Conservation (phyloP, 2,797 vertebrate genomes). For the Enteromius afrohamiltoni region DNA sequence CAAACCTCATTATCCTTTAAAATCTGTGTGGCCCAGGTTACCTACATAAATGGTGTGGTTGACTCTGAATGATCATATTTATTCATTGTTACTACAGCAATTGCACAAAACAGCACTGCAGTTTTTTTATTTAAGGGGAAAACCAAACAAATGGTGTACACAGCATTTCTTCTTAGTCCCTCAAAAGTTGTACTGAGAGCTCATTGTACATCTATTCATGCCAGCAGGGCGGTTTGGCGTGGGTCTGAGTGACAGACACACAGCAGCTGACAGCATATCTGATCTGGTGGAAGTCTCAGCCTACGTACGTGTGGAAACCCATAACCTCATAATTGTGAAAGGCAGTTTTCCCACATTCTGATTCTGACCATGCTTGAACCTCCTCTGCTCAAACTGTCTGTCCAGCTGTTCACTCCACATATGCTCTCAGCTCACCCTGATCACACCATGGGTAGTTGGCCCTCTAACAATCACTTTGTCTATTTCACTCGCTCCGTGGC, state of each 20-base stretch:
- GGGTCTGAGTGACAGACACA: constrained; percentile 46
- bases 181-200: constrained; percentile 4
- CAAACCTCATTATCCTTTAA: neutral
- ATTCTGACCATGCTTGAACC: constrained; percentile 37
- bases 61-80: neutral
- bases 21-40: neutral
- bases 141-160: neutral
- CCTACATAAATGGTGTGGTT: neutral
- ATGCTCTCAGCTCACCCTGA: constrained; percentile 27
- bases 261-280: constrained; percentile 56
- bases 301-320: constrained; percentile 40
- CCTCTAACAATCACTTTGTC: constrained; percentile 42
- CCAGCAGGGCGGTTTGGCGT: neutral
- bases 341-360: constrained; percentile 45
- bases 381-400: constrained; percentile 33
- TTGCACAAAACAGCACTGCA: neutral
- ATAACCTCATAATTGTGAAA: constrained; percentile 49
- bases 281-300: constrained; percentile 46
- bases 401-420: constrained; percentile 45
- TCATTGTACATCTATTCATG: constrained; percentile 45
- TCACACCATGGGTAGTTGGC: constrained; percentile 20
- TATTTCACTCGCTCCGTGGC: neutral
- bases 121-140: constrained; percentile 1
- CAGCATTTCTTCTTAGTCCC: constrained; percentile 12
- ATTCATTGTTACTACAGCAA: neutral